A percentile compares a stretch with the other conserved stretches of the same genome.
Conservation (phyloP, 2,113 vertebrate species). For the Coreoperca whiteheadi region DNA sequence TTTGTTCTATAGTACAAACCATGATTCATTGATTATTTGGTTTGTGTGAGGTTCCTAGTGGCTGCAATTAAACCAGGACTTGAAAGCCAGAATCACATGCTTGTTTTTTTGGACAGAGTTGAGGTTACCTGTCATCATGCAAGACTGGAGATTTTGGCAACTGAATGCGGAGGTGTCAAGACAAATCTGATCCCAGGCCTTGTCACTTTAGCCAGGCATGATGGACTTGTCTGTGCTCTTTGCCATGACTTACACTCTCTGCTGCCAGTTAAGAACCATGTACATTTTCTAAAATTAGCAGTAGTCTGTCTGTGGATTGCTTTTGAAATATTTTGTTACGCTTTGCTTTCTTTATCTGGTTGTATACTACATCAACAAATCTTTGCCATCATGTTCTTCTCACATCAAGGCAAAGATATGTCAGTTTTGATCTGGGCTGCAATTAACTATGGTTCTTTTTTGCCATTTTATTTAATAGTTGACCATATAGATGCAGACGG, state of each 20-base stretch:
- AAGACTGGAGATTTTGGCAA: background rate
- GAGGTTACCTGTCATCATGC: background rate
- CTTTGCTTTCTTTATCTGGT: background rate
- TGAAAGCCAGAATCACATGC: background rate
- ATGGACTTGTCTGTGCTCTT: background rate
- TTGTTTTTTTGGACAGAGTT: background rate
- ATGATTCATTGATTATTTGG: background rate
- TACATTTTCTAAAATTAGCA: background rate
- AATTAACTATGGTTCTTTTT: background rate
- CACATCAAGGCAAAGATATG: background rate
- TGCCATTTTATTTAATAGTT: background rate
- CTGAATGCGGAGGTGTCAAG: constrained; percentile 12
- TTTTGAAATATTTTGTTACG: background rate
- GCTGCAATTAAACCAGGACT: background rate
- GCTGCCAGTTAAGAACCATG: background rate
- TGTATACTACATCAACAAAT: background rate
- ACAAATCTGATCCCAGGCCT: background rate
- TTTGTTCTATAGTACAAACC: background rate
- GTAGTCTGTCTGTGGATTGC: background rate
- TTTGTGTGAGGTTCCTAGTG: background rate
- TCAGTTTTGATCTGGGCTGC: background rate
- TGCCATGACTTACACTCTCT: background rate
- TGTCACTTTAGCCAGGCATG: constrained; percentile 16
- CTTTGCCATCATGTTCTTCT: background rate
- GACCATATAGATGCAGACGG: background rate